A percentile compares a stretch with the other conserved stretches of the same genome.
Conservation (phyloP, 2,113 vertebrate species). For the Strix aluco region DNA sequence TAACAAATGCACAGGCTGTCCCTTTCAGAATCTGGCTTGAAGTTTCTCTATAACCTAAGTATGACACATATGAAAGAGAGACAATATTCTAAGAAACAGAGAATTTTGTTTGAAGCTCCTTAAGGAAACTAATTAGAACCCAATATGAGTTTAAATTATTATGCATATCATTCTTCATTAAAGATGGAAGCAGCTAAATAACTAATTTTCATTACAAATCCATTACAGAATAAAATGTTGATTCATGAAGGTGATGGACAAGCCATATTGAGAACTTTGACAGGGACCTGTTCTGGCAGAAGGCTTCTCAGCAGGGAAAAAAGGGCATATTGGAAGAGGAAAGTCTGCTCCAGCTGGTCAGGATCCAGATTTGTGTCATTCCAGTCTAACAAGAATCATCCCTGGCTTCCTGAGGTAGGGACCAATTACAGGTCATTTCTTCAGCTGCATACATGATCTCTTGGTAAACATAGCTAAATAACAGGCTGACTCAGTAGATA, state of each 20-base stretch:
- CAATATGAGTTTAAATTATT: slow-evolving; percentile 6
- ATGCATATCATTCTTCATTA: not conserved
- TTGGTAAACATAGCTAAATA: not conserved
- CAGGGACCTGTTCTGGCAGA: not conserved
- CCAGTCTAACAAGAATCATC: not conserved
- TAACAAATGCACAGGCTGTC: not conserved
- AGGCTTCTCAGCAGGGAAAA: slow-evolving; percentile 32
- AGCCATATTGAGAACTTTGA: not conserved
- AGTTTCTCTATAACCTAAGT: not conserved
- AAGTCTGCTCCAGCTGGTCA: not conserved
- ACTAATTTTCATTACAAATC: not conserved
- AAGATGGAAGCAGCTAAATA: not conserved
- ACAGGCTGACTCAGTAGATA: not conserved
- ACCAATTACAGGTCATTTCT: slow-evolving; percentile 31
- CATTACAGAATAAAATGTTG: not conserved
- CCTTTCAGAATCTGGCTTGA: not conserved
- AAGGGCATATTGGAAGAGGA: not conserved
- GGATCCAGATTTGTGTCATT: not conserved
- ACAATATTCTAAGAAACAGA: not conserved
- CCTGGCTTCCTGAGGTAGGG: not conserved
- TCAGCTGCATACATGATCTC: not conserved
- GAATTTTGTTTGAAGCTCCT: not conserved
- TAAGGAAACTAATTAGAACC: not conserved
- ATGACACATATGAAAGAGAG: not conserved
- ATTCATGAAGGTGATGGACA: not conserved